phyloP scores from a whole-genome alignment of 2,113 vertebrate species.

The Bothrops jararaca region DNA sequence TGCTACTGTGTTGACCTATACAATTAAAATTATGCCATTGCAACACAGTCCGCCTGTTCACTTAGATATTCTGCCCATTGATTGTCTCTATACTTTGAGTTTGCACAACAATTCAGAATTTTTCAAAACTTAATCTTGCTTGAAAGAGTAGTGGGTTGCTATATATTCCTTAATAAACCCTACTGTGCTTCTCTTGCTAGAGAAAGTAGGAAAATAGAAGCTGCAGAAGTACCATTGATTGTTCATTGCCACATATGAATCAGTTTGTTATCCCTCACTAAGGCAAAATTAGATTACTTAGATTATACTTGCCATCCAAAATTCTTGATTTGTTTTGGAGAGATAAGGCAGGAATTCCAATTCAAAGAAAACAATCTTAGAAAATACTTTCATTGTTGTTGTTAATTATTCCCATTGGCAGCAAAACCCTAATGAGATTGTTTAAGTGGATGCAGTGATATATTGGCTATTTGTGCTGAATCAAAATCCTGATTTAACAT shows the following conservation, averaged over 20 bases:
- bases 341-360: not conserved
- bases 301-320: not conserved
- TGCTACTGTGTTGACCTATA: not conserved
- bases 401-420: not conserved
- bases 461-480: not conserved
- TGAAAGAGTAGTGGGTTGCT: not conserved
- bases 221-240: not conserved
- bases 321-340: not conserved
- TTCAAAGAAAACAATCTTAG: not conserved
- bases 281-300: not conserved
- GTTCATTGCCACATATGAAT: not conserved
- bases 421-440: not conserved
- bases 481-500: not conserved
- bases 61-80: not conserved
- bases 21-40: not conserved
- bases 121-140: not conserved
- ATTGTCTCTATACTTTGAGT: not conserved
- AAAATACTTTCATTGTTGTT: not conserved
- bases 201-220: not conserved
- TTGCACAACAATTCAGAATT: not conserved
- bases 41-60: not conserved
- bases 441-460: not conserved
- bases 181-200: not conserved
- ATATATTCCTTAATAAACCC: not conserved
- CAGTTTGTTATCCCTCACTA: not conserved